Evolutionary conservation across 2,888 invertebrate genomes (phyloP), one percentile per base, ranked within the genome.

Genomic region (Epirrita christyi): DNA sequence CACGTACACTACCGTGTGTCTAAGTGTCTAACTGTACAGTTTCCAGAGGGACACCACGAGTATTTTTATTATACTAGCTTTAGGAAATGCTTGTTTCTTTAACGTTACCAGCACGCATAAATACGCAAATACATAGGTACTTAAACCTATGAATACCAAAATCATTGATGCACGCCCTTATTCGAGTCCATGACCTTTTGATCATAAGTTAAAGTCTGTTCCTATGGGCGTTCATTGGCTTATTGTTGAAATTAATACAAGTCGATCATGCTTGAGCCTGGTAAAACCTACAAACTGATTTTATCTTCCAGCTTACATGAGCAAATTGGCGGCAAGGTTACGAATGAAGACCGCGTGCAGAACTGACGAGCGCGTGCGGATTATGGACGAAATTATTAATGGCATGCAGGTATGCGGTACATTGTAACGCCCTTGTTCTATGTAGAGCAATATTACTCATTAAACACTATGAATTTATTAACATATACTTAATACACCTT

Each of bases 301-400:
- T 49, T 55, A 49, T 70, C 34, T 79, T 80, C 48, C 81, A 94
- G 94, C 93, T 66, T 94, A 94, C 76, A 94, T 94, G 81, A 94
- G 94, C 67, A 94, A 94, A 86, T 80, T 94, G 69, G 93, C 94
- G 0, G 94, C 94, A 45, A 89, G 83, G 55, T 93, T 95, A 69
- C 94, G 99, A 63, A 93, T 94, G 80, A 94, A 94, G 75, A 97
- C 97, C 0, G 98, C 98, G 0, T 88, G 93, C 62, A 93, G 96
- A 79, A 98, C 98, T 0, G 99, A 99, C 84, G 96, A 96, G 71
- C 93, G 99, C 63, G 96, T 99, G 40, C 94, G 97, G 50, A 93
- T 98, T 46, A 99, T 99, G 98, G 97, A 96, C 79, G 99, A 99
- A 93, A 95, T 99, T 69, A 96, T 99, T 63, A 94, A 94, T 56